phyloP scores from a whole-genome alignment of 2,888 invertebrate genomes.

The Apodemia zela region DNA sequence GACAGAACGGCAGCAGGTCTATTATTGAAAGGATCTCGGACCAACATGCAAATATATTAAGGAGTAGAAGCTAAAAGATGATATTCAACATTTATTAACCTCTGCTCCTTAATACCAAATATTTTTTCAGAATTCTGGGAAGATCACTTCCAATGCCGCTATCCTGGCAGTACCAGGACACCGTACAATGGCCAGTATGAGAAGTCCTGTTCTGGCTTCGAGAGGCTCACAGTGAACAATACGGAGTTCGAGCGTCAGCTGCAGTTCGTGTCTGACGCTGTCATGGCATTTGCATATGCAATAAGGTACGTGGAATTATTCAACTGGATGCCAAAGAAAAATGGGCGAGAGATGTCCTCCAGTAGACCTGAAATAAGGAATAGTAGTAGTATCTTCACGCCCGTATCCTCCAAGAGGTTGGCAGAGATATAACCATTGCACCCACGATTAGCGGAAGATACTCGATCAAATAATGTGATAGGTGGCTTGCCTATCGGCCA shows the following conservation, averaged over 20 bases:
- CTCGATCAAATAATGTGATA: no score
- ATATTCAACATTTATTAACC: not conserved
- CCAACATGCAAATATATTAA: no score
- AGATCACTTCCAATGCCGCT: constrained; percentile 93
- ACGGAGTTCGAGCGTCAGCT: constrained; percentile 95
- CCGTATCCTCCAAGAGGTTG: no score
- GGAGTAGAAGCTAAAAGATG: no score
- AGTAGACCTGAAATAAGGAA: no score
- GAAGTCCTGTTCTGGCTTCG: constrained; percentile 87
- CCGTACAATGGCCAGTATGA: constrained; percentile 90
- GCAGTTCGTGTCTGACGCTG: constrained; percentile 98
- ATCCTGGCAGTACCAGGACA: constrained; percentile 81
- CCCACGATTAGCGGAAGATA: no score
- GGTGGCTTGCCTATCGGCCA: no score
- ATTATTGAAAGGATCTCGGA: no score
- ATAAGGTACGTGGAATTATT: constrained; percentile 80
- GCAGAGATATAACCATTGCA: no score
- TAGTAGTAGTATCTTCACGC: no score
- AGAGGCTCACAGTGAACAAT: constrained; percentile 86
- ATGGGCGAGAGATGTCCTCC: no score
- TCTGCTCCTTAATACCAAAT: not conserved
- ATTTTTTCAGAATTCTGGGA: constrained; percentile 92
- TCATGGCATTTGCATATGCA: constrained; percentile 96
- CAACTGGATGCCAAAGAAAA: not conserved
- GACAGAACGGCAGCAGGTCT: no score